Evolutionary conservation across 2,113 vertebrate genomes (phyloP).

Genomic region (Perca flavescens): DNA sequence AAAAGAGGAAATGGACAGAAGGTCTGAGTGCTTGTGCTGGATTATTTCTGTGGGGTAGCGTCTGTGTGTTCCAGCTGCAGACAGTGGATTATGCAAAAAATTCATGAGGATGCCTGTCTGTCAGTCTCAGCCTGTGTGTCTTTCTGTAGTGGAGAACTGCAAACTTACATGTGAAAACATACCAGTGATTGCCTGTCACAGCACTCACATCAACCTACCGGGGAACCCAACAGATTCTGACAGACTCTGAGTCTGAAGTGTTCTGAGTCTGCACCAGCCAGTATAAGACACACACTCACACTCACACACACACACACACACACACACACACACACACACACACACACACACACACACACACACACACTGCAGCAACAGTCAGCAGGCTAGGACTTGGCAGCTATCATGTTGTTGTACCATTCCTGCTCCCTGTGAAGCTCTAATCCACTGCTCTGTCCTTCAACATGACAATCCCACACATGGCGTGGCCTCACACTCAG

Average conservation of each 20-base stretch:
- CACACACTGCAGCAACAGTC: slow-evolving; percentile 47
- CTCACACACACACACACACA: background rate
- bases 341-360: background rate
- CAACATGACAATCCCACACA: slow-evolving; percentile 72
- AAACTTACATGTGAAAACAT: slow-evolving; percentile 29
- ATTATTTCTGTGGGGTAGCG: slow-evolving; percentile 71
- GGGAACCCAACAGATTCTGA: background rate
- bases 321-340: slow-evolving; percentile 9
- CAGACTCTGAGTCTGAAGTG: slow-evolving; percentile 23
- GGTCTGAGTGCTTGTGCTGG: slow-evolving; percentile 65
- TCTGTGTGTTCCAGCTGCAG: slow-evolving; percentile 76
- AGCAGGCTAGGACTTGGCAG: slow-evolving; percentile 61
- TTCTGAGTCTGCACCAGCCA: slow-evolving; percentile 28
- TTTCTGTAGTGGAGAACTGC: slow-evolving; percentile 7
- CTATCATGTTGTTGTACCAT: slow-evolving; percentile 60
- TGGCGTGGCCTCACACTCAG: slow-evolving; percentile 46
- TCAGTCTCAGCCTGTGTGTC: slow-evolving; percentile 41
- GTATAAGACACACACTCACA: slow-evolving; percentile 5
- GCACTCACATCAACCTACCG: slow-evolving; percentile 15
- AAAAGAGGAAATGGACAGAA: slow-evolving; percentile 40
- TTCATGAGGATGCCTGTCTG: slow-evolving; percentile 50
- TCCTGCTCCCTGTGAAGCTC: slow-evolving; percentile 51
- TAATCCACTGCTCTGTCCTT: slow-evolving; percentile 75
- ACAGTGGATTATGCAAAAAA: slow-evolving; percentile 75
- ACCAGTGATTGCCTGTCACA: slow-evolving; percentile 9